phyloP scores from a whole-genome alignment of 2,797 vertebrate species.

The Rhinella marina region DNA sequence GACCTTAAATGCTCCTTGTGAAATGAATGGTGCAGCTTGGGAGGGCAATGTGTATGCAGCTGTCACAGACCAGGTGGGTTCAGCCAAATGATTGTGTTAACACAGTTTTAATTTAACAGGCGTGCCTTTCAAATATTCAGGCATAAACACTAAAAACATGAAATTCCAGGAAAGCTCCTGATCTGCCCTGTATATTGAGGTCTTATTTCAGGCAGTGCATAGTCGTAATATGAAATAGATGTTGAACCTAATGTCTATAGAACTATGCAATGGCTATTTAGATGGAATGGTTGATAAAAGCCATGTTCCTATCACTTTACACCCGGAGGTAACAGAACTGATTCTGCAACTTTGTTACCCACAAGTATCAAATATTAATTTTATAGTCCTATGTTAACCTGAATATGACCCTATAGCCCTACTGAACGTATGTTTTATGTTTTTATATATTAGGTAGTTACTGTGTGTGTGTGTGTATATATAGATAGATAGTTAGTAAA shows the following conservation, averaged over 20 bases:
- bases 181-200: neutral
- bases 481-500: too few relatives aligned
- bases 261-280: neutral
- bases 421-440: neutral
- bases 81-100: conserved; percentile 49
- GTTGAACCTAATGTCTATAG: neutral
- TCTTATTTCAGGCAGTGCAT: conserved; percentile 5
- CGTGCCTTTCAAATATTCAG: conserved; percentile 22
- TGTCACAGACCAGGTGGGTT: conserved; percentile 44
- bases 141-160: conserved; percentile 25
- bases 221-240: neutral
- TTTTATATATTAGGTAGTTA: neutral
- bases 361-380: neutral
- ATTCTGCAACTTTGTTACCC: neutral
- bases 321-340: neutral
- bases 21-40: conserved; percentile 37
- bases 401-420: neutral
- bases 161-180: conserved; percentile 35
- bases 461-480: neutral
- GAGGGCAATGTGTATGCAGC: conserved; percentile 49
- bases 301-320: neutral
- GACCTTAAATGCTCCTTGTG: conserved; percentile 46
- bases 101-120: conserved; percentile 46
- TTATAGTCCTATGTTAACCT: too few relatives aligned
- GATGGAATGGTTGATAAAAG: neutral